These are phyloP conservation scores for Lucilia cuprina DNA, from an alignment of 1,140 invertebrate genomes.

Conservation along the genomic window DNA sequence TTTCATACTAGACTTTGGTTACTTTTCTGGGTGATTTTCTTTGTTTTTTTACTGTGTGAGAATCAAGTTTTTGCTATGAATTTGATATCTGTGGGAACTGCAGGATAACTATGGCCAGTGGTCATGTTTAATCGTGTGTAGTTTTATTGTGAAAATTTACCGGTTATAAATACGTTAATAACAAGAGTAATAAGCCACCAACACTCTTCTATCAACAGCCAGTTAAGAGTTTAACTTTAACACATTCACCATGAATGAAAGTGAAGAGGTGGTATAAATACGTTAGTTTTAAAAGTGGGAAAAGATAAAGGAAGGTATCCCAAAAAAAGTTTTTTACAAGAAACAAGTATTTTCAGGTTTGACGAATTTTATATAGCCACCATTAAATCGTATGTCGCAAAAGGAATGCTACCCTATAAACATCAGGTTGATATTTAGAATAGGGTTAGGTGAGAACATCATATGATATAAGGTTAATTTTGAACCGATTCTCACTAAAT, in stretches of 20 bases:
- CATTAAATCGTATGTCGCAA: too few species aligned
- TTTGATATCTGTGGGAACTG: conserved; percentile 60
- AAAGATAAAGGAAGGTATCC: not conserved
- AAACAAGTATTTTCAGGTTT: too few species aligned
- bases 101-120: not conserved
- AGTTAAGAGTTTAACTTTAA: not conserved
- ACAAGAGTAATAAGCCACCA: conserved; percentile 44
- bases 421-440: too few species aligned
- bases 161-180: conserved; percentile 61
- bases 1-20: not conserved
- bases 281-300: too few species aligned
- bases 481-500: too few species aligned
- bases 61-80: conserved; percentile 48
- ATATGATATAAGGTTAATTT: too few species aligned
- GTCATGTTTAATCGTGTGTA: conserved; percentile 27
- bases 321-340: not conserved
- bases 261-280: not conserved
- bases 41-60: not conserved
- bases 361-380: too few species aligned
- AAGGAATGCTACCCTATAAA: too few species aligned
- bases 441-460: too few species aligned
- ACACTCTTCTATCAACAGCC: not conserved
- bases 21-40: not conserved
- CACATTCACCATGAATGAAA: not conserved
- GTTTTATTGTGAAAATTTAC: conserved; percentile 52